Evolutionary conservation across 2,888 invertebrate genomes (phyloP).

Genomic region (Carpatolechia fugitivella): DNA sequence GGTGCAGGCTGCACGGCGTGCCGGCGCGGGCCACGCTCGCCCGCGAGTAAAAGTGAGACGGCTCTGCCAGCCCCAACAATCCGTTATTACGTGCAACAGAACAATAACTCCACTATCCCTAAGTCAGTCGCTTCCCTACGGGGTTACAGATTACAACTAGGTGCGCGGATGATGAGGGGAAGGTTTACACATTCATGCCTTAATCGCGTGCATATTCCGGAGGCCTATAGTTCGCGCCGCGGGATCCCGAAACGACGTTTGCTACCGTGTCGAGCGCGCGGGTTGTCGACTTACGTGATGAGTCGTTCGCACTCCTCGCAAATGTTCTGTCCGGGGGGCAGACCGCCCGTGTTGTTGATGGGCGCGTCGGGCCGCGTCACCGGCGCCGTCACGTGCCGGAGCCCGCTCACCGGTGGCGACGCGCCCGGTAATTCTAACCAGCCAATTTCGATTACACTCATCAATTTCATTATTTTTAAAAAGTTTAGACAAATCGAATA

Average conservation of each 20-base stretch:
- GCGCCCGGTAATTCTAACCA: constrained; percentile 53
- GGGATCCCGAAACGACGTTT: constrained; percentile 51
- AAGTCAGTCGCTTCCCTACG: too few relatives aligned
- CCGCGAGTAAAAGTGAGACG: constrained; percentile 84
- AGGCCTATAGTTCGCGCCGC: background rate
- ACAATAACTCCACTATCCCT: background rate
- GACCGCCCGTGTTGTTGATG: constrained; percentile 83
- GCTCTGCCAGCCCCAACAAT: constrained; percentile 67
- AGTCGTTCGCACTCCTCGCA: constrained; percentile 98
- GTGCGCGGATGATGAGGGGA: background rate
- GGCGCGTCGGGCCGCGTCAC: constrained; percentile 81
- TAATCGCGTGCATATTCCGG: too few relatives aligned
- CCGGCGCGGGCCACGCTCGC: constrained; percentile 87
- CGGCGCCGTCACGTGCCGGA: constrained; percentile 88
- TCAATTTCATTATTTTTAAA: too few relatives aligned
- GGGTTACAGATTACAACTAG: background rate
- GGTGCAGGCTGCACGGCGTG: constrained; percentile 80
- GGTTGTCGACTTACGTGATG: constrained; percentile 96
- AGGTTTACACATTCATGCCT: too few relatives aligned
- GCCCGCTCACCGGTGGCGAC: constrained; percentile 72
- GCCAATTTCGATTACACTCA: constrained; percentile 41
- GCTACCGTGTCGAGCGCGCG: constrained; percentile 83
- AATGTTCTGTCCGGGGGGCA: constrained; percentile 93
- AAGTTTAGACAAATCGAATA: too few relatives aligned
- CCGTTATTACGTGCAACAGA: constrained; percentile 31